These are phyloP conservation scores for Euleptes europaea DNA, from an alignment of 2,113 vertebrate genomes.

Conservation along the genomic window DNA sequence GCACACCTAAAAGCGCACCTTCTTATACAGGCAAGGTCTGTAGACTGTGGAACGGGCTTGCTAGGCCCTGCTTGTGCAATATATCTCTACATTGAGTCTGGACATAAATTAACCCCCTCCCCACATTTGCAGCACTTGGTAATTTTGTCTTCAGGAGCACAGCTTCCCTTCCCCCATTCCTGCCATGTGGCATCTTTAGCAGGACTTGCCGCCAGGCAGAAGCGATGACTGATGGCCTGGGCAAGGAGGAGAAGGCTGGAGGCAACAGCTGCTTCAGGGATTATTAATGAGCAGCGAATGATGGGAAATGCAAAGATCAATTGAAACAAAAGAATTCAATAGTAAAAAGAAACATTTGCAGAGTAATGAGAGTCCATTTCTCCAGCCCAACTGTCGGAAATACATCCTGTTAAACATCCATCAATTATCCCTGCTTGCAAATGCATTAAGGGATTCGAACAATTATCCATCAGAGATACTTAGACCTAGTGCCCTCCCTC, in stretches of 20 bases:
- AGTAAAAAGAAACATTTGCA: slow-evolving; percentile 61
- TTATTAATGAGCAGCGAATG: slow-evolving; percentile 69
- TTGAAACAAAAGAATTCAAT: slow-evolving; percentile 70
- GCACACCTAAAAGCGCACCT: background rate
- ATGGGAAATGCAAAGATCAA: slow-evolving; percentile 70
- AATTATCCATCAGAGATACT: slow-evolving; percentile 72
- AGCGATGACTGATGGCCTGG: slow-evolving; percentile 13
- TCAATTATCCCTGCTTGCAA: slow-evolving; percentile 72
- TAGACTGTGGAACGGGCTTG: background rate
- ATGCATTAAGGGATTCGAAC: slow-evolving; percentile 72
- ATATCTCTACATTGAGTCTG: background rate
- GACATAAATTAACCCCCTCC: background rate
- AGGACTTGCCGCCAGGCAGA: slow-evolving; percentile 4
- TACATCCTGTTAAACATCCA: slow-evolving; percentile 72
- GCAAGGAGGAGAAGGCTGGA: slow-evolving; percentile 41
- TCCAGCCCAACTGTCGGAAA: slow-evolving; percentile 67
- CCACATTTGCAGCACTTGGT: background rate
- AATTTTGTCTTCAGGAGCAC: background rate
- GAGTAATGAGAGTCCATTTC: slow-evolving; percentile 71
- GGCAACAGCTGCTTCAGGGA: slow-evolving; percentile 68
- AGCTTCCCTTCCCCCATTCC: background rate
- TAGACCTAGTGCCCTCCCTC: slow-evolving; percentile 54
- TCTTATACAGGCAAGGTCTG: background rate
- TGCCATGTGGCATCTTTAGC: slow-evolving; percentile 16
- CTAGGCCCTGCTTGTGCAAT: background rate